Conservation (phyloP, 2,888 invertebrate genomes). For the Chymomyza fuscimana region DNA sequence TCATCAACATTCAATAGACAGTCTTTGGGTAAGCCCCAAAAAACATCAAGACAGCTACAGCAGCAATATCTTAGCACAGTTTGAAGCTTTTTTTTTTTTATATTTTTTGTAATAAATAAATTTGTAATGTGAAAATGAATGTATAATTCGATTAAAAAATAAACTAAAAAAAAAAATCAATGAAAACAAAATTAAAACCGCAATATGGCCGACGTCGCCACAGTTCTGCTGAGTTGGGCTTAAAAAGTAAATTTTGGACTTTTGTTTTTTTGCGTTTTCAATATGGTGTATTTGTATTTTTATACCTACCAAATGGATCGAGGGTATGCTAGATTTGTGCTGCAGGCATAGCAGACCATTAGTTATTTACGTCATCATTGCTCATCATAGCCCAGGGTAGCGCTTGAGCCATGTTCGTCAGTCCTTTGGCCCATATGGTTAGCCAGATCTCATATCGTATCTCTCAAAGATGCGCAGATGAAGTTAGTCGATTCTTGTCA, state of each 20-base stretch:
- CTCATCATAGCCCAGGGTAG: too few species aligned
- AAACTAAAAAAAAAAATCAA: conserved; percentile 1
- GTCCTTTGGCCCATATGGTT: too few species aligned
- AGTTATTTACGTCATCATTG: too few species aligned
- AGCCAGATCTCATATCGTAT: too few species aligned
- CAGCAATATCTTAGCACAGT: conserved; percentile 33
- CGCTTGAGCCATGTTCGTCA: too few species aligned
- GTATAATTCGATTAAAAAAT: background rate
- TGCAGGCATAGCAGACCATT: too few species aligned
- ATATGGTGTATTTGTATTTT: background rate
- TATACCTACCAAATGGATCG: too few species aligned
- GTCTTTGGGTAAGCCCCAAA: conserved; percentile 5
- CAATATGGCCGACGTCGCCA: conserved; percentile 8
- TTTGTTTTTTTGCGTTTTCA: background rate
- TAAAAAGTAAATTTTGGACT: conserved; percentile 9
- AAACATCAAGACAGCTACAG: conserved; percentile 20
- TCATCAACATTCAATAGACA: conserved; percentile 65
- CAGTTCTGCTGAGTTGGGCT: conserved; percentile 33
- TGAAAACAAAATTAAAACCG: conserved; percentile 7
- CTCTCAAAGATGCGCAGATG: too few species aligned
- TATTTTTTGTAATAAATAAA: conserved; percentile 45
- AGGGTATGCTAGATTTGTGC: too few species aligned
- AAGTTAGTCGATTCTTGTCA: too few species aligned
- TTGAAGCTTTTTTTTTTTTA: conserved; percentile 46
- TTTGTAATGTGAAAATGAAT: conserved; percentile 59